Base-by-base conservation (phyloP, 2,113 vertebrate species). In the Psittacula cyanocephala region DNA sequence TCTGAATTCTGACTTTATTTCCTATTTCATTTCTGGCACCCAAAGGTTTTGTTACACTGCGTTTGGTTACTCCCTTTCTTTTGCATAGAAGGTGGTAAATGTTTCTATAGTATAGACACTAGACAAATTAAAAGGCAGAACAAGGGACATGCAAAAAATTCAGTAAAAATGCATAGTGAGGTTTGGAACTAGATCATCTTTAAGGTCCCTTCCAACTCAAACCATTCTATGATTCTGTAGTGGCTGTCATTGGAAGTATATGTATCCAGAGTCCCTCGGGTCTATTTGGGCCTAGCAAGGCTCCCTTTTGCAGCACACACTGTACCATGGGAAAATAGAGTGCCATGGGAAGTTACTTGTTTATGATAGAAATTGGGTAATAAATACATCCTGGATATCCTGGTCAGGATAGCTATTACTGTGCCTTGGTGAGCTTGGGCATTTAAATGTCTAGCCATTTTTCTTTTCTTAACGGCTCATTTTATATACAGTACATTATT, bases 381-480 rank as follows among this genome's bases (percentile, higher is more conserved):
- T 68, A 85, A 85, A 85, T 85, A 64, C 14, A 43, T 27, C 60
- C 60, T 35, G 46, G 53, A 29, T 75, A 9, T n/a, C 31, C 55
- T 57, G 50, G 49, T 60, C 69, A 82, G 80, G 64, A 52, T 68
- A 88, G 84, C 41, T 74, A 37, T 94, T 41, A 33, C 67, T 68
- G 44, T 84, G 86, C 72, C 53, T 85, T 96, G 60, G 89, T 12
- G 16, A 92, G 50, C 93, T 81, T 94, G 70, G 78, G 50, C 63
- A 33, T 92, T 95, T 89, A 86, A 57, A n/a, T 67, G 33, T n/a
- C 76, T 88, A 72, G 78, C 53, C 47, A 78, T 96, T 94, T 81
- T 96, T 94, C 94, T 95, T 94, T 70, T 92, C 82, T 94, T 86
- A 94, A 91, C 12, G 19, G 87, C 85, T 96, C 64, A 31, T 83